These are phyloP conservation scores for Heliangelus exortis DNA, from an alignment of 2,797 vertebrate species.

Conservation along the genomic window DNA sequence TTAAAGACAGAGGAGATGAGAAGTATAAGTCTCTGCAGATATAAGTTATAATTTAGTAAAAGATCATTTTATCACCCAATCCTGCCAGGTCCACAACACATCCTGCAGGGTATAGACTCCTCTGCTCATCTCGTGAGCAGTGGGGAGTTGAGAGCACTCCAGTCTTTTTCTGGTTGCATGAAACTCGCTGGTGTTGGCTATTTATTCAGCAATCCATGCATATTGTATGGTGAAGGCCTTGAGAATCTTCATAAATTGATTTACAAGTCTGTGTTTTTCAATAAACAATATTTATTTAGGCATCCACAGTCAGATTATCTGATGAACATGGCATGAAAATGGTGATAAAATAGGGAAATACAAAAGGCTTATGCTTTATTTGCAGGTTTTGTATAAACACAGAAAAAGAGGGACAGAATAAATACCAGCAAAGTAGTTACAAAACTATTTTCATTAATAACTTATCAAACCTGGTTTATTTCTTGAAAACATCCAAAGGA, in stretches of 20 bases:
- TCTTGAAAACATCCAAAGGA: conserved; percentile 31
- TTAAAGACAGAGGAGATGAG: conserved; percentile 39
- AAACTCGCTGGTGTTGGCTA: background rate
- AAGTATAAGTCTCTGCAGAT: conserved; percentile 58
- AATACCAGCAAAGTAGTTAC: conserved; percentile 18
- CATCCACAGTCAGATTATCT: background rate
- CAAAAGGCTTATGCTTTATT: conserved; percentile 31
- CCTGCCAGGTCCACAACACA: background rate
- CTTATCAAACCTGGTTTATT: conserved; percentile 47
- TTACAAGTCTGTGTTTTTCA: background rate
- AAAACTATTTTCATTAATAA: conserved; percentile 63
- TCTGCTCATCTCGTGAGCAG: background rate
- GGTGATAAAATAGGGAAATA: background rate
- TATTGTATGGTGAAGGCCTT: background rate
- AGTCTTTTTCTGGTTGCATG: background rate
- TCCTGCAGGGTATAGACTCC: background rate
- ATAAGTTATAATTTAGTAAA: conserved; percentile 51
- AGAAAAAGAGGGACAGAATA: background rate
- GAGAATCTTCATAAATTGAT: conserved; percentile 7
- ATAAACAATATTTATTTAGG: conserved; percentile 6
- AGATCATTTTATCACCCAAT: conserved; percentile 17
- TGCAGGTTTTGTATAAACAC: conserved; percentile 21
- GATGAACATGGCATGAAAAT: background rate
- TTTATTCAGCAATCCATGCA: conserved; percentile 1
- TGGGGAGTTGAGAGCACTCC: background rate